A percentile compares a stretch with the other conserved stretches of the same genome.
Conservation (phyloP, 2,113 vertebrate species). For the Myrmecobius fasciatus region DNA sequence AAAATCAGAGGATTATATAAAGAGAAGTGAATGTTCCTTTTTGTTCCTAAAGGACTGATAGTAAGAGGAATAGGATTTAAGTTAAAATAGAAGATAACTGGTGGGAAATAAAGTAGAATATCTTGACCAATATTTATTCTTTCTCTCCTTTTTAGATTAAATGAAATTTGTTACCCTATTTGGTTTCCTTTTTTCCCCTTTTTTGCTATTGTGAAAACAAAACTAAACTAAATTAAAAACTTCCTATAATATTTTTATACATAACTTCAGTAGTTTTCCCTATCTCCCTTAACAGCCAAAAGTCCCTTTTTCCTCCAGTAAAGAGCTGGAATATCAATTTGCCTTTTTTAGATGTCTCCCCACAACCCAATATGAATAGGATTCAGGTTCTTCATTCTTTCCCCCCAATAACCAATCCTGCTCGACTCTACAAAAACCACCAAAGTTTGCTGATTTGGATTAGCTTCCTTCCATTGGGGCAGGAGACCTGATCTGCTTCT, state of each 20-base stretch:
- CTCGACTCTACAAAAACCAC: neutral
- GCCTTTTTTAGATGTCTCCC: neutral
- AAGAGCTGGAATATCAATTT: neutral
- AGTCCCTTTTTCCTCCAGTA: neutral
- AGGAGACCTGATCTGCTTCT: neutral
- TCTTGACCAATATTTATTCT: neutral
- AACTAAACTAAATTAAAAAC: neutral
- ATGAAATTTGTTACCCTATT: neutral
- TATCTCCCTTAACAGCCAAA: neutral
- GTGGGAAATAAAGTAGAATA: neutral
- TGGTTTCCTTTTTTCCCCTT: neutral
- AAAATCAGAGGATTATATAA: neutral
- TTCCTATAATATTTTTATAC: neutral
- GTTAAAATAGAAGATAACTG: neutral
- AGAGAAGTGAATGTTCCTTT: neutral
- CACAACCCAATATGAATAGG: neutral
- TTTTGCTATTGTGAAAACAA: neutral
- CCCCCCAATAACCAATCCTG: neutral
- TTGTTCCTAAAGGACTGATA: neutral
- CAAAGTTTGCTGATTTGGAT: neutral
- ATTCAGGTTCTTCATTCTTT: neutral
- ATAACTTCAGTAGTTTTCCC: neutral
- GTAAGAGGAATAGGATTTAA: neutral
- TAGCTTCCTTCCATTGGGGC: neutral
- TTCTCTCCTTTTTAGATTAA: neutral